These are phyloP conservation scores for Stictocephala bisonia DNA, from an alignment of 2,888 invertebrate species.

Conservation along the genomic window DNA sequence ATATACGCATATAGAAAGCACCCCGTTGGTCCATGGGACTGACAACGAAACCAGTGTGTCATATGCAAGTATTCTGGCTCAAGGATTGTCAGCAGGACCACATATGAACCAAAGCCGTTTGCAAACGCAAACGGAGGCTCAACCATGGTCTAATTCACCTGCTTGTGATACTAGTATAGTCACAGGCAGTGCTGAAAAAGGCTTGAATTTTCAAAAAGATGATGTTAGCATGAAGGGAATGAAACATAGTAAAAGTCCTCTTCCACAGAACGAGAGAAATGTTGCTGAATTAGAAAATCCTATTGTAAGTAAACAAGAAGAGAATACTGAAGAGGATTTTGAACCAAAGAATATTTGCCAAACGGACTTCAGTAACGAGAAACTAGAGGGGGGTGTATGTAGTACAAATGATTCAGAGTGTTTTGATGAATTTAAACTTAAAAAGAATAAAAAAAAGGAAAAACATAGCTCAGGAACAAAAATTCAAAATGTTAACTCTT, in stretches of 20 bases:
- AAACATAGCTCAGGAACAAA: no score
- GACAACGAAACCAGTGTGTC: slow-evolving; percentile 45
- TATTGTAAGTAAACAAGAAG: no score
- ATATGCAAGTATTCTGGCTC: slow-evolving; percentile 49
- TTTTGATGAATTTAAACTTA: no score
- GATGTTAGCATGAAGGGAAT: neutral
- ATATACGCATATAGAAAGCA: slow-evolving; percentile 34
- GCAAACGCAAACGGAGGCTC: slow-evolving; percentile 29
- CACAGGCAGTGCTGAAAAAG: slow-evolving; percentile 33
- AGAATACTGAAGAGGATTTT: neutral
- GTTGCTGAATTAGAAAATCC: neutral
- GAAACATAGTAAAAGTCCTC: slow-evolving; percentile 9
- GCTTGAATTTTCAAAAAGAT: neutral
- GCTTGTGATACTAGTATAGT: slow-evolving; percentile 35
- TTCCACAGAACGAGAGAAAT: slow-evolving; percentile 1
- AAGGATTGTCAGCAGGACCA: slow-evolving; percentile 42
- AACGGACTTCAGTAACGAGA: no score
- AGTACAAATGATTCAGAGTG: no score
- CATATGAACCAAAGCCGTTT: slow-evolving; percentile 29
- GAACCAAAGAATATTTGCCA: no score
- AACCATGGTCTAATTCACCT: slow-evolving; percentile 39
- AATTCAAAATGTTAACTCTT: no score
- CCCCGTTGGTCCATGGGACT: slow-evolving; percentile 21
- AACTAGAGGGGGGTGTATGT: no score
- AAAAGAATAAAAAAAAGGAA: no score